Conservation (phyloP, 2,113 vertebrate genomes). For the Riparia riparia region DNA sequence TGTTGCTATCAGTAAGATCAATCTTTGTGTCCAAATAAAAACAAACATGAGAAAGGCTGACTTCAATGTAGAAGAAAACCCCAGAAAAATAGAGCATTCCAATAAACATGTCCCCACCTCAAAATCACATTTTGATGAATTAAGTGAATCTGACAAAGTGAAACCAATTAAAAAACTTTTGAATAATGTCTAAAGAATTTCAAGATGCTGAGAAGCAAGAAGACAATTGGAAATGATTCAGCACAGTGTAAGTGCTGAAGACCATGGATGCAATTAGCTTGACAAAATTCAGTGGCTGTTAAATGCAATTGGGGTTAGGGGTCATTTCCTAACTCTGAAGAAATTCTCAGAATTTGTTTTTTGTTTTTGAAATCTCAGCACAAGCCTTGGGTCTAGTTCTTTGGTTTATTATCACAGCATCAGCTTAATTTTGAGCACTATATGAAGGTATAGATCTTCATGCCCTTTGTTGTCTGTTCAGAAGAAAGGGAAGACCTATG, state of each 20-base stretch:
- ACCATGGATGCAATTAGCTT: not conserved
- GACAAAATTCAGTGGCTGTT: not conserved
- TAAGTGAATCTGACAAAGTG: not conserved
- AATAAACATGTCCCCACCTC: not conserved
- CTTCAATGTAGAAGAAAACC: not conserved
- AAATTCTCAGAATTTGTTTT: not conserved
- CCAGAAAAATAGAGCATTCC: not conserved
- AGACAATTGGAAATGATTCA: not conserved
- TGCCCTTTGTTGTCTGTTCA: not conserved
- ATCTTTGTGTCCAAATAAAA: not conserved
- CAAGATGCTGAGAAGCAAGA: not conserved
- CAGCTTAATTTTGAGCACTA: not conserved
- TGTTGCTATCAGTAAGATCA: not conserved
- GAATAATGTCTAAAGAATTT: not conserved
- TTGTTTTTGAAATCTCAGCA: not conserved
- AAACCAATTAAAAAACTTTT: not conserved
- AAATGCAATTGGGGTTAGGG: not conserved
- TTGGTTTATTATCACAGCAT: not conserved
- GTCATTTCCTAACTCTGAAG: not conserved
- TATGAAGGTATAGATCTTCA: not conserved
- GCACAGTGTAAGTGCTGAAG: not conserved
- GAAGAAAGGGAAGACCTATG: not conserved
- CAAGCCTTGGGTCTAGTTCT: not conserved
- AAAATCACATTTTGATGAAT: not conserved
- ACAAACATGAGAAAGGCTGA: not conserved